These are phyloP conservation scores for Vanacampus margaritifer DNA, from an alignment of 2,113 vertebrate species.

Conservation along the genomic window DNA sequence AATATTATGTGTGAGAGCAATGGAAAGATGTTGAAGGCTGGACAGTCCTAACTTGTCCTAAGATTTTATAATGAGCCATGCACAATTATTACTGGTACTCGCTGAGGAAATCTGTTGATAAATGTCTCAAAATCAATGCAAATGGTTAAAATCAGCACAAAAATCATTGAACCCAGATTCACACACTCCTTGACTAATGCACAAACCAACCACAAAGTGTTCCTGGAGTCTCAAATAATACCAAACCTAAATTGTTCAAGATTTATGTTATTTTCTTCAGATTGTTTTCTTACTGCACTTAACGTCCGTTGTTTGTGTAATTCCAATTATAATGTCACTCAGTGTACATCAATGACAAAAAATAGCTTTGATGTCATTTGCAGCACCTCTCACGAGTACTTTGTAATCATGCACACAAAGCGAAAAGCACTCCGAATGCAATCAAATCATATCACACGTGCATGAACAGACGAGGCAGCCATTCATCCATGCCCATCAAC, in stretches of 20 bases:
- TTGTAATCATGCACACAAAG: background rate
- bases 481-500: constrained; percentile 4
- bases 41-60: background rate
- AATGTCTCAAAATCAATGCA: background rate
- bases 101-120: background rate
- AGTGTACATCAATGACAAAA: background rate
- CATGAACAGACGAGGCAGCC: constrained; percentile 12
- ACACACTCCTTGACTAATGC: background rate
- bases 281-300: background rate
- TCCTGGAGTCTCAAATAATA: too few relatives aligned
- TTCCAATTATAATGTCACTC: background rate
- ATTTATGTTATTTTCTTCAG: background rate
- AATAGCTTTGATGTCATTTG: background rate
- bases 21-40: background rate
- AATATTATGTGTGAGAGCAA: background rate
- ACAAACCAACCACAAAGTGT: background rate
- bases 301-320: too few relatives aligned
- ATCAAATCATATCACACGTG: constrained; percentile 19
- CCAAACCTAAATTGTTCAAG: too few relatives aligned
- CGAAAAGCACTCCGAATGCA: constrained; percentile 4
- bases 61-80: background rate
- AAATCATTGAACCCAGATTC: too few relatives aligned
- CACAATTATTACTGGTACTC: background rate
- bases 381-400: background rate
- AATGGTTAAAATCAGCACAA: background rate